These are phyloP conservation scores for Cantharis rufa DNA, from an alignment of 2,888 invertebrate species.

Conservation along the genomic window DNA sequence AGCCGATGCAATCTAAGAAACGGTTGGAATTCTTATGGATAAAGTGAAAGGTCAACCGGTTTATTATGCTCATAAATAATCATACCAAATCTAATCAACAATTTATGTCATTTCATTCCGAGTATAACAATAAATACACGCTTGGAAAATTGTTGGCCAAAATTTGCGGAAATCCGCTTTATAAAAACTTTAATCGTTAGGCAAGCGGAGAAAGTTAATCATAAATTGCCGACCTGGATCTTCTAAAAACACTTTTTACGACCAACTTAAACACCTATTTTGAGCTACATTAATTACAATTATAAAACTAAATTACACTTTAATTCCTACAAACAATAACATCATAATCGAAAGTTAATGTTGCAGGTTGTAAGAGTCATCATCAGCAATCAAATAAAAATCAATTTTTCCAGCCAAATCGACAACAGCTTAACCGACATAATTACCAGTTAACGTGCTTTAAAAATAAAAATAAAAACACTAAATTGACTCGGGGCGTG, in stretches of 20 bases:
- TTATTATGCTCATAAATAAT: neutral
- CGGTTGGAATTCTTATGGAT: constrained; percentile 20
- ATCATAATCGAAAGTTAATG: neutral
- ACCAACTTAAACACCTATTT: neutral
- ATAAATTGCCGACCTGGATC: neutral
- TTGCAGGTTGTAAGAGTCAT: neutral
- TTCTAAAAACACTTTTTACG: neutral
- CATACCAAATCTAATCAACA: neutral
- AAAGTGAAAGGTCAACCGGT: constrained; percentile 39
- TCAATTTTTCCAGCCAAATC: neutral
- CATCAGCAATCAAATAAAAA: neutral
- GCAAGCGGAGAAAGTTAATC: neutral
- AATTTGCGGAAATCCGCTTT: neutral
- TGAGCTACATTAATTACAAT: neutral
- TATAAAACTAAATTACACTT: neutral
- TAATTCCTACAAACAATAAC: neutral
- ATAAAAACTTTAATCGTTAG: neutral
- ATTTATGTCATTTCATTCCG: neutral
- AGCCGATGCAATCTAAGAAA: constrained; percentile 27
- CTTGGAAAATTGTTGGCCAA: neutral
- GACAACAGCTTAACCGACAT: neutral
- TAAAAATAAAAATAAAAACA: neutral
- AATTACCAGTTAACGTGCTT: neutral
- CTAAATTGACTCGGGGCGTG: neutral
- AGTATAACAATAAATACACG: neutral